Conservation (phyloP, 1,140 invertebrate genomes). For the Papilio machaon region DNA sequence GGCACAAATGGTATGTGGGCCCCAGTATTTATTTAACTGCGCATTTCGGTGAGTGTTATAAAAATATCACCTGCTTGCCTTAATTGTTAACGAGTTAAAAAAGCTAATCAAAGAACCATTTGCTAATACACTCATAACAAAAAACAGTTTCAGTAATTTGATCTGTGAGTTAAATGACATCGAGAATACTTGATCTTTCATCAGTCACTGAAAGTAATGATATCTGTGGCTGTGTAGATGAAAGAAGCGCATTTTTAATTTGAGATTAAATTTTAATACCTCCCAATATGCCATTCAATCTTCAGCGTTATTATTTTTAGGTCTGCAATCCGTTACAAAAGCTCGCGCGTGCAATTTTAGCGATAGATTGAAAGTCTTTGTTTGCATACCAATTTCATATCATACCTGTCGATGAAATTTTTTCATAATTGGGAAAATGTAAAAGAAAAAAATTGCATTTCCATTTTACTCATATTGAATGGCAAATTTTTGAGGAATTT, state of each 20-base stretch:
- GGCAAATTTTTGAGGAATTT: neutral
- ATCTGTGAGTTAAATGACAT: too few species aligned
- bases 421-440: neutral
- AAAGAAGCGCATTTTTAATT: neutral
- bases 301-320: conserved; percentile 20
- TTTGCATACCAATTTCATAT: conserved; percentile 25
- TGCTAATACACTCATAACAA: too few species aligned
- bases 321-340: conserved; percentile 17
- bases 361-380: conserved; percentile 33
- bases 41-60: too few species aligned
- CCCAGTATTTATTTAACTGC: too few species aligned
- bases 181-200: too few species aligned
- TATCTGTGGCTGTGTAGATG: neutral
- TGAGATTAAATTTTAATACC: neutral
- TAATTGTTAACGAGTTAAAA: too few species aligned
- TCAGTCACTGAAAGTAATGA: neutral
- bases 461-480: neutral
- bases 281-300: neutral
- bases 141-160: too few species aligned
- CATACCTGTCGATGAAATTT: conserved; percentile 29
- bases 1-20: too few species aligned
- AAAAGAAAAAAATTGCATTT: neutral
- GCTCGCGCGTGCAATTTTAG: conserved; percentile 27
- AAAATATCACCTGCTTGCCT: too few species aligned
- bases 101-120: too few species aligned